Evolutionary conservation across 2,888 invertebrate genomes (phyloP).

Genomic region (Boloria euphrosyne): DNA sequence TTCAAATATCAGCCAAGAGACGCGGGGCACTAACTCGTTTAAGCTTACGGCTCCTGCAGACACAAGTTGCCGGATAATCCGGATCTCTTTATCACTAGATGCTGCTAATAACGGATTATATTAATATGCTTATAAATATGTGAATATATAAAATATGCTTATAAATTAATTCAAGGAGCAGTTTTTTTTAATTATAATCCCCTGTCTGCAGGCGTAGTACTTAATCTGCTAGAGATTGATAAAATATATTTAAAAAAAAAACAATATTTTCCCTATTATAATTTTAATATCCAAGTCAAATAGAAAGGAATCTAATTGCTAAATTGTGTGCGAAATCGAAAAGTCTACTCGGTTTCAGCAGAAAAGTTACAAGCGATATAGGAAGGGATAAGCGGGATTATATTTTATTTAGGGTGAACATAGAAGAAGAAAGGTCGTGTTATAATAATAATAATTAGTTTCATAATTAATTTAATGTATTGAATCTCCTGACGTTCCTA

Average conservation of each 20-base stretch:
- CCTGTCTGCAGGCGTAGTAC: too few species aligned
- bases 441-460: not conserved
- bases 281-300: not conserved
- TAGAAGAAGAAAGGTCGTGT: slow-evolving; percentile 17
- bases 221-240: too few species aligned
- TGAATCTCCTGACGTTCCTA: not conserved
- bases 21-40: slow-evolving; percentile 27
- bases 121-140: slow-evolving; percentile 11
- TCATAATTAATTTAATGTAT: not conserved
- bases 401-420: slow-evolving; percentile 30
- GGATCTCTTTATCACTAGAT: slow-evolving; percentile 48
- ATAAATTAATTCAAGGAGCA: not conserved
- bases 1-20: slow-evolving; percentile 20
- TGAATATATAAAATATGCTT: too few species aligned
- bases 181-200: too few species aligned
- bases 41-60: slow-evolving; percentile 33
- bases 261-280: too few species aligned
- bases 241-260: not conserved
- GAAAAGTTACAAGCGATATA: slow-evolving; percentile 20
- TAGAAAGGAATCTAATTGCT: not conserved
- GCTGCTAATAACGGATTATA: slow-evolving; percentile 23
- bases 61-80: slow-evolving; percentile 67
- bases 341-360: slow-evolving; percentile 26
- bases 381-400: slow-evolving; percentile 34
- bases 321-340: slow-evolving; percentile 20